phyloP scores from a whole-genome alignment of 1,140 invertebrate species.

The Drosophila ananassae region DNA sequence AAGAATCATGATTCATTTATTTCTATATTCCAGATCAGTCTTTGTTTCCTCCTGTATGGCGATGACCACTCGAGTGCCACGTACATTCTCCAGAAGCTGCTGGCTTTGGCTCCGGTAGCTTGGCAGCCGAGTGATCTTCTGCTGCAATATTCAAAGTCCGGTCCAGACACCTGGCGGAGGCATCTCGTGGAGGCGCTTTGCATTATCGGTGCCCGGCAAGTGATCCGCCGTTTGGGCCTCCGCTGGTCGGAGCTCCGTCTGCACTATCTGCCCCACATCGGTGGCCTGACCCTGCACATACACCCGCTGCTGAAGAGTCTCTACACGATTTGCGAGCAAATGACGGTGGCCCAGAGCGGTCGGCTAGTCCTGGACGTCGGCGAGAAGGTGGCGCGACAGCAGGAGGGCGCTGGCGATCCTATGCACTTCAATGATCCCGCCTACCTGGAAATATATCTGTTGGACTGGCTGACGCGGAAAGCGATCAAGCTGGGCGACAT shows the following conservation, averaged over 20 bases:
- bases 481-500: constrained; percentile 58
- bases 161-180: constrained; percentile 49
- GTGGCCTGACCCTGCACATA: constrained; percentile 57
- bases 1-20: constrained; percentile 9
- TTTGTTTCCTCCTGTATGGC: constrained; percentile 67
- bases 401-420: constrained; percentile 18
- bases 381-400: constrained; percentile 32
- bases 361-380: constrained; percentile 53
- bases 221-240: constrained; percentile 68
- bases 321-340: constrained; percentile 67
- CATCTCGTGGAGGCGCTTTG: constrained; percentile 67
- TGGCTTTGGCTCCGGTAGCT: constrained; percentile 24
- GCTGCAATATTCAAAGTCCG: constrained; percentile 55
- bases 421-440: constrained; percentile 66
- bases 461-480: constrained; percentile 66
- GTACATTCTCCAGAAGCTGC: constrained; percentile 66
- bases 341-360: constrained; percentile 58
- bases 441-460: constrained; percentile 73
- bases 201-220: constrained; percentile 63
- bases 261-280: constrained; percentile 68
- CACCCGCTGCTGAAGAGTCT: constrained; percentile 75
- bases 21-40: constrained; percentile 46
- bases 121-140: constrained; percentile 49
- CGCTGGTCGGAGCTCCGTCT: constrained; percentile 51
- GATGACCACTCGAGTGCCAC: constrained; percentile 48